Conservation (phyloP, 2,888 invertebrate species). For the Dusona sp. region DNA sequence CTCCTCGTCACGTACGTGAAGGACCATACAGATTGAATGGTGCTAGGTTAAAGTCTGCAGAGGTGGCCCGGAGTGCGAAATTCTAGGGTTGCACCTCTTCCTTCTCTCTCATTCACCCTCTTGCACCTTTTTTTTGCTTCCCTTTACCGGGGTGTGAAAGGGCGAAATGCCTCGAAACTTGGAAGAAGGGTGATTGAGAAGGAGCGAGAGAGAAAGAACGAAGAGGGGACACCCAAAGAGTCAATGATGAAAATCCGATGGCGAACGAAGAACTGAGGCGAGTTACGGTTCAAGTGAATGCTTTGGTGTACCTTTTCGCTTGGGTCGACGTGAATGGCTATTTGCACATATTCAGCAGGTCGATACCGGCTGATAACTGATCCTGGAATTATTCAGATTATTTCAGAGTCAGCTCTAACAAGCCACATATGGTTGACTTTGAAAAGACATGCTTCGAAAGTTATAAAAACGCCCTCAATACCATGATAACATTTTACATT, state of each 20-base stretch:
- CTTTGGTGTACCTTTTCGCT: conserved; percentile 36
- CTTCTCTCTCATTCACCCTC: conserved; percentile 21
- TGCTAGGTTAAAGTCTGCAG: conserved; percentile 18
- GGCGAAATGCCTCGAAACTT: conserved; percentile 54
- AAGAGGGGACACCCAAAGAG: conserved; percentile 20
- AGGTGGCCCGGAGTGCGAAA: conserved; percentile 38
- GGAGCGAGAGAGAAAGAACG: background rate
- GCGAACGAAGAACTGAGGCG: conserved; percentile 34
- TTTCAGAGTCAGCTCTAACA: background rate
- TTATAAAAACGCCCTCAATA: background rate
- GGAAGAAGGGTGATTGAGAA: conserved; percentile 22
- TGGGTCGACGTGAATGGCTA: conserved; percentile 32
- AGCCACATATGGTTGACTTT: background rate
- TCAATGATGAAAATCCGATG: conserved; percentile 45
- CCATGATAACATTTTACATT: background rate
- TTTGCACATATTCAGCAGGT: conserved; percentile 39
- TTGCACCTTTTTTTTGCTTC: conserved; percentile 15
- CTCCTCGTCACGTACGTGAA: conserved; percentile 45
- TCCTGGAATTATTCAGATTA: background rate
- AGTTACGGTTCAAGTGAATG: conserved; percentile 12
- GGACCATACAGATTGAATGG: conserved; percentile 40
- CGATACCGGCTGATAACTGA: conserved; percentile 25
- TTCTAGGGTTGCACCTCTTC: conserved; percentile 14
- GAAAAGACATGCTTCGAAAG: conserved; percentile 3
- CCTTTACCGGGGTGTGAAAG: conserved; percentile 52